These are phyloP conservation scores for Atrina japonica DNA, from an alignment of 2,888 invertebrate species.

Conservation along the genomic window DNA sequence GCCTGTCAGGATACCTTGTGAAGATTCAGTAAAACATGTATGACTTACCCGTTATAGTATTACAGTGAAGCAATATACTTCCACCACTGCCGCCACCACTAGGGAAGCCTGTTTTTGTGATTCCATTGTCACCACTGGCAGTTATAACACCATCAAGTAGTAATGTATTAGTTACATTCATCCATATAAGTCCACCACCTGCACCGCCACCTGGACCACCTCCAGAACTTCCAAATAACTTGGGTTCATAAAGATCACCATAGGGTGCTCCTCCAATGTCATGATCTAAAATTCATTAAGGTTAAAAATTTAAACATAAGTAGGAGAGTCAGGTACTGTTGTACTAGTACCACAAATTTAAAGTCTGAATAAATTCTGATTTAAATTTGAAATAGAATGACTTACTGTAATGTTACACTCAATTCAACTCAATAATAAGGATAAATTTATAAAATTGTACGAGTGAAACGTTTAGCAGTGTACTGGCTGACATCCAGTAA, in stretches of 20 bases:
- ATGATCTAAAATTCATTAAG: constrained; percentile 44
- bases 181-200: constrained; percentile 69
- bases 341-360: not conserved
- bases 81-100: constrained; percentile 72
- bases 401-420: too few relatives aligned
- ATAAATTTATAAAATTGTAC: too few relatives aligned
- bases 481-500: too few relatives aligned
- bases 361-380: not conserved
- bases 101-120: constrained; percentile 33
- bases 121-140: constrained; percentile 59
- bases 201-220: constrained; percentile 63
- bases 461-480: too few relatives aligned
- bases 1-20: too few relatives aligned
- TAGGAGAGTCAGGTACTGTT: not conserved
- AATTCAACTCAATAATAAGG: too few relatives aligned
- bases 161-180: constrained; percentile 68
- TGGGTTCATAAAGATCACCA: constrained; percentile 68
- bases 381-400: too few relatives aligned
- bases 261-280: constrained; percentile 57
- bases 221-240: constrained; percentile 66
- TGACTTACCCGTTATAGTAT: constrained; percentile 54
- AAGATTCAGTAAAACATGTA: constrained; percentile 20
- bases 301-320: too few relatives aligned
- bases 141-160: constrained; percentile 65
- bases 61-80: constrained; percentile 64